Base-by-base conservation (phyloP, 2,888 invertebrate species). In the Spodoptera exigua region DNA sequence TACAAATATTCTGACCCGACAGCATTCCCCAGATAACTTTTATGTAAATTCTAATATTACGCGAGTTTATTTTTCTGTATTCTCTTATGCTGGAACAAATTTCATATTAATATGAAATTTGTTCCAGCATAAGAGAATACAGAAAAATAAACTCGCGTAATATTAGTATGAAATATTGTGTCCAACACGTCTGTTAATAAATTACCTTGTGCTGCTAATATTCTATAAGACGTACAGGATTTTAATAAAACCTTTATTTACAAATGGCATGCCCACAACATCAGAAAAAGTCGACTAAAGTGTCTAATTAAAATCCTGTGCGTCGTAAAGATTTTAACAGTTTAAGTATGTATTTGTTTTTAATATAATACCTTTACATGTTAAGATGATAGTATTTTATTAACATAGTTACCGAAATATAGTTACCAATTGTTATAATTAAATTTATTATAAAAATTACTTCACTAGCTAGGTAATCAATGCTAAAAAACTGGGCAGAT, bases 341-440 rank as follows among this genome's bases (percentile, higher is more conserved):
- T 48, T 49, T 56, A 46, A 70, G 40, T 35, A 27, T 69, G 40
- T 34, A 36, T 40, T 73, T 78, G 76, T 77, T 77, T 70, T 75
- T 67, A 70, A 60, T 67, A 58, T 71, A 71, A 67, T 59, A 61
- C 60, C 40, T 59, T 27, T 27, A 55, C 54, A 61, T 32, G 39
- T 32, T 76, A 74, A 68, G 63, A 49, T 54, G 53, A 41, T 74
- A 76, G 60, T 60, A 63, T 43, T 61, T 34, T 32, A 56, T 37
- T 64, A 65, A 35, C 35, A 60, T 71, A 71, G 69, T 75, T 77
- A 77, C 70, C 75, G 69, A 71, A 62, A 70, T 71, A 74, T 70
- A 76, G 76, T 78, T 78, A 78, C 76, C 74, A 76, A 66, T 78
- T 72, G 70, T 74, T 74, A 76, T 62, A 53, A 61, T 27, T 9